Evolutionary conservation across 2,797 vertebrate genomes (phyloP).

Genomic region (Pangasius sanitwongsei): DNA sequence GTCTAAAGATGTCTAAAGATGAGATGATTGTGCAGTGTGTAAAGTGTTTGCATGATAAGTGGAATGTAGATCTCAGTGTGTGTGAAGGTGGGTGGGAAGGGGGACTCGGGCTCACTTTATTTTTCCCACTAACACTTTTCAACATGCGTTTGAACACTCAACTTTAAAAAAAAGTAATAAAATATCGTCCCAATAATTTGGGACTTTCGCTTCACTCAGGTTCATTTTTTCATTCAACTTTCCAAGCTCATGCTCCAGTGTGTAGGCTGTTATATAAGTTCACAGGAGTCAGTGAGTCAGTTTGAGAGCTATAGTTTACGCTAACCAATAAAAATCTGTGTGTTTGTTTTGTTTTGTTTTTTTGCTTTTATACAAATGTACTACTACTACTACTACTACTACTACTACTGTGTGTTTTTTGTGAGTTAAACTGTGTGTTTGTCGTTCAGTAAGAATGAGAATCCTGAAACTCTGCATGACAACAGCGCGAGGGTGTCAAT

Average conservation of each 20-base stretch:
- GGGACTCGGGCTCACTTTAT: background rate
- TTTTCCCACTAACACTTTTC: background rate
- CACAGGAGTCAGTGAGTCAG: background rate
- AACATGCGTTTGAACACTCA: background rate
- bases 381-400: background rate
- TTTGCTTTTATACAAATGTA: background rate
- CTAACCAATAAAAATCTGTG: background rate
- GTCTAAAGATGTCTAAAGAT: background rate
- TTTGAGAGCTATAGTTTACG: background rate
- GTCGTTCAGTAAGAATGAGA: constrained; percentile 48
- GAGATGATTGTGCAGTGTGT: background rate
- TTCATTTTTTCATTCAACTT: background rate
- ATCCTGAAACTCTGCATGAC: constrained; percentile 50
- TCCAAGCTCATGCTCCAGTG: background rate
- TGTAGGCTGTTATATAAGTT: background rate
- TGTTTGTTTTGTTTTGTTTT: background rate
- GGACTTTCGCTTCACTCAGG: background rate
- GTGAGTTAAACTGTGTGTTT: background rate
- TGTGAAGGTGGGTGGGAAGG: background rate
- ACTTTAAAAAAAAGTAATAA: background rate
- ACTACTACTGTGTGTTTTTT: background rate
- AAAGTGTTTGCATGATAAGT: background rate
- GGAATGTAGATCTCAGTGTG: background rate
- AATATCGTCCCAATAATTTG: background rate
- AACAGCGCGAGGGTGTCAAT: constrained; percentile 42